A percentile compares a stretch with the other conserved stretches of the same genome.
phyloP scores from a whole-genome alignment of 2,888 invertebrate species.

The Shargacucullia verbasci region DNA sequence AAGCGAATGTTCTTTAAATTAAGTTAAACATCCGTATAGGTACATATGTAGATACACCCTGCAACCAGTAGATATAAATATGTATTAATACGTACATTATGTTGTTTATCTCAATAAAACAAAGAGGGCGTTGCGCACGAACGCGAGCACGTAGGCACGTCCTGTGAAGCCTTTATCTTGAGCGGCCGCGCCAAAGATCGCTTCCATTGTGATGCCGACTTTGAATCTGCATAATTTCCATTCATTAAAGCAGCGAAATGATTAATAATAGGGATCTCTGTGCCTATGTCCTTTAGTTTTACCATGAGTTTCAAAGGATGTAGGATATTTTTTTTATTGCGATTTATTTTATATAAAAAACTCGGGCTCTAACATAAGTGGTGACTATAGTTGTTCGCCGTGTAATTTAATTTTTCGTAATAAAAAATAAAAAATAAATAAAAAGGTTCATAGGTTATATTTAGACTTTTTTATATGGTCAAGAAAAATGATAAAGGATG shows the following conservation, averaged over 20 bases:
- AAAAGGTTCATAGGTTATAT: no score
- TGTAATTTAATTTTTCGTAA: no score
- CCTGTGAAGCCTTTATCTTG: constrained; percentile 68
- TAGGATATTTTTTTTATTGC: no score
- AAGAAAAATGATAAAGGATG: no score
- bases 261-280: constrained; percentile 86
- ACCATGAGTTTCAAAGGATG: constrained; percentile 52
- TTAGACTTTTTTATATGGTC: no score
- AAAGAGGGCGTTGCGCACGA: constrained; percentile 53
- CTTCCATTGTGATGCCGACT: constrained; percentile 80
- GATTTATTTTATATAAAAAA: no score
- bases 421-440: no score
- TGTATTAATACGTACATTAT: constrained; percentile 22
- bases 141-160: constrained; percentile 57
- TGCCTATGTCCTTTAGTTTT: constrained; percentile 61
- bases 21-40: no score
- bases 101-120: constrained; percentile 64
- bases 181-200: constrained; percentile 69
- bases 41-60: neutral
- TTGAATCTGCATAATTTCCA: constrained; percentile 86
- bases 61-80: constrained; percentile 5
- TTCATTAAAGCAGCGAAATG: constrained; percentile 86
- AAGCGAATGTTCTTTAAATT: no score
- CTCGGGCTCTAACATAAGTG: no score
- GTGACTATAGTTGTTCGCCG: no score